phyloP scores from a whole-genome alignment of 53 echinoderm and acorn worm species.

The Luidia sarsii region DNA sequence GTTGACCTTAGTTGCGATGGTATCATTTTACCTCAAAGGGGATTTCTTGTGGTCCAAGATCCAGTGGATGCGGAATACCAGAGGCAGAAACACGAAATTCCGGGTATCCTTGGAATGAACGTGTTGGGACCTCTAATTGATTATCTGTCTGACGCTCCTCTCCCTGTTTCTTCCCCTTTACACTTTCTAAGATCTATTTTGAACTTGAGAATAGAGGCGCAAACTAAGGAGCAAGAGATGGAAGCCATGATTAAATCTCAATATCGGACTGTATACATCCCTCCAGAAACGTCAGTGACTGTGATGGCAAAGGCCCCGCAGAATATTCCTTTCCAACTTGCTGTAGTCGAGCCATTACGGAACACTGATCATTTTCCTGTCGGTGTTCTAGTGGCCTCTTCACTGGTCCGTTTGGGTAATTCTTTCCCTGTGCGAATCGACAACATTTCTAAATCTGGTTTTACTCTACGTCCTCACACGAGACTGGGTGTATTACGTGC shows the following conservation, averaged over 20 bases:
- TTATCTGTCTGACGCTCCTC: not conserved
- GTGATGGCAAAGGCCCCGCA: not conserved
- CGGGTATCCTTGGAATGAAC: slow-evolving; percentile 24
- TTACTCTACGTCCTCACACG: not conserved
- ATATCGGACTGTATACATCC: not conserved
- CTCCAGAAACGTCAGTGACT: not conserved
- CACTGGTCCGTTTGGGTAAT: not conserved
- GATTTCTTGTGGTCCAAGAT: not conserved
- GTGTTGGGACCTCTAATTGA: not conserved
- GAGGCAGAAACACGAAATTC: not conserved
- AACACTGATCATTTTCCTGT: slow-evolving; percentile 10
- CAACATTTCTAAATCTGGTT: slow-evolving; percentile 6
- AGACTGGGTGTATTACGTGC: not conserved
- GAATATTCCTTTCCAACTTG: not conserved
- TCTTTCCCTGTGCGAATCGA: not conserved
- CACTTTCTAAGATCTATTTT: not conserved
- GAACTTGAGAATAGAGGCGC: not conserved
- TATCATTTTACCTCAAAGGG: not conserved
- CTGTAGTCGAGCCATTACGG: not conserved
- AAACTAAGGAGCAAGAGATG: not conserved
- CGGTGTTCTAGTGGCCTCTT: not conserved
- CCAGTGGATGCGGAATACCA: not conserved
- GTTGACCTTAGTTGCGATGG: not conserved
- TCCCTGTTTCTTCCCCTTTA: not conserved
- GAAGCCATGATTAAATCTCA: not conserved